phyloP scores from a whole-genome alignment of 2,888 invertebrate species.

The Ypsolopha scabrella region DNA sequence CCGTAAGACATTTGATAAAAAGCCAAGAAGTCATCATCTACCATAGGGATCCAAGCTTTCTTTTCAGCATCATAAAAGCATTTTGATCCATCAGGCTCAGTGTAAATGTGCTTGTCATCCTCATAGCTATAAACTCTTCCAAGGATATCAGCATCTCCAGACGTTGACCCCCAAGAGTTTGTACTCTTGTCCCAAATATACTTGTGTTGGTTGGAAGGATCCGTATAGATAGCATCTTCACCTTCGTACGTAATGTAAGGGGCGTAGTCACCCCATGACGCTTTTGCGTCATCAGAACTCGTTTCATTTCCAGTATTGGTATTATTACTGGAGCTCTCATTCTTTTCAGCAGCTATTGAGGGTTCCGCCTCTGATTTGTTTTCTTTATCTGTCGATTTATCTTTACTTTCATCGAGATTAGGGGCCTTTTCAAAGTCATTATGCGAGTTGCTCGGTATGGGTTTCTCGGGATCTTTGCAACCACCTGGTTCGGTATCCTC shows the following conservation, averaged over 20 bases:
- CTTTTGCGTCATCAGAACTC: slow-evolving; percentile 6
- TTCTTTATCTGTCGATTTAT: too few species aligned
- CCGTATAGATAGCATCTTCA: slow-evolving; percentile 79
- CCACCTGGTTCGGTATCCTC: too few species aligned
- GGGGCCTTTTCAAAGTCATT: background rate
- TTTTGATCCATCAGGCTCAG: slow-evolving; percentile 87
- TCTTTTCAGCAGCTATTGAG: background rate
- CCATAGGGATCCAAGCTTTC: slow-evolving; percentile 96
- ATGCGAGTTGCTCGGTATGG: too few species aligned
- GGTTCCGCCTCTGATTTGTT: too few species aligned
- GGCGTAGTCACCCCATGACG: slow-evolving; percentile 54
- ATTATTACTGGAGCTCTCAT: too few species aligned
- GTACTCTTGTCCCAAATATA: slow-evolving; percentile 73
- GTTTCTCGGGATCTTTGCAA: too few species aligned
- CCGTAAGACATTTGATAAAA: slow-evolving; percentile 96
- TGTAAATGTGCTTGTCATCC: slow-evolving; percentile 83
- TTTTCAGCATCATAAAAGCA: slow-evolving; percentile 93
- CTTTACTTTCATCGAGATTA: too few species aligned
- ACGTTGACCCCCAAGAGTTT: slow-evolving; percentile 60
- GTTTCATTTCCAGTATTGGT: slow-evolving; percentile 2
- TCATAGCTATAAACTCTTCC: slow-evolving; percentile 75
- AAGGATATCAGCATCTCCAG: slow-evolving; percentile 28
- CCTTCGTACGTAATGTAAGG: slow-evolving; percentile 78
- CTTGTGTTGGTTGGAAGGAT: slow-evolving; percentile 75
- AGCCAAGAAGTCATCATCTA: slow-evolving; percentile 97